These are phyloP conservation scores for Anthophora plumipes DNA, from an alignment of 2,888 invertebrate genomes.

Conservation along the genomic window DNA sequence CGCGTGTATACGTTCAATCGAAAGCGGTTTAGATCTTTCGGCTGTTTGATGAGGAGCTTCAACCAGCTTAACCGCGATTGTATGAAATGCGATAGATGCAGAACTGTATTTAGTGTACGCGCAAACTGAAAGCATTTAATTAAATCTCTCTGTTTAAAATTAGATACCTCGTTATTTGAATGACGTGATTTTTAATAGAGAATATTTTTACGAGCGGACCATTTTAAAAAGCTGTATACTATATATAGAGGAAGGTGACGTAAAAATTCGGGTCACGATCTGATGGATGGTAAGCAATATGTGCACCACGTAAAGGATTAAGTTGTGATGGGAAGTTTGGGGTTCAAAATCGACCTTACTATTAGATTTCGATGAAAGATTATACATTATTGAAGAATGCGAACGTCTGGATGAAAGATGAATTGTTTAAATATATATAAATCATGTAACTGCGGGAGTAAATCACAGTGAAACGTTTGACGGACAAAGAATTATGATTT, in stretches of 20 bases:
- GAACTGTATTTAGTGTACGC: not conserved
- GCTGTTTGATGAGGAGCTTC: conserved; percentile 7
- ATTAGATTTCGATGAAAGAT: too few species aligned
- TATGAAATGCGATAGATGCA: not conserved
- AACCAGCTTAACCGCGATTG: conserved; percentile 5
- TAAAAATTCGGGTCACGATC: not conserved
- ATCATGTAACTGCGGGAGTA: too few species aligned
- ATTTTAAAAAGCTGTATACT: too few species aligned
- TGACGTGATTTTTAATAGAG: not conserved
- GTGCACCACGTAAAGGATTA: not conserved
- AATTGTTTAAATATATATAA: too few species aligned
- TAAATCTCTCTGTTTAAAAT: not conserved
- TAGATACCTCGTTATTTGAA: not conserved
- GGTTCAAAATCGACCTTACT: too few species aligned
- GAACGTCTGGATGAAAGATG: too few species aligned
- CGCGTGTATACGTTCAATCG: not conserved
- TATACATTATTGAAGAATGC: too few species aligned
- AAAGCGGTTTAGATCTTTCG: not conserved
- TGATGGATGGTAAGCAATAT: not conserved
- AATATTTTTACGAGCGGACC: not conserved
- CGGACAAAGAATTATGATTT: too few species aligned
- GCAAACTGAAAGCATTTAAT: not conserved
- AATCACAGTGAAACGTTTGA: too few species aligned
- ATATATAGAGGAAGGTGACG: not conserved
- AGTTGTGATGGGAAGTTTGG: not conserved